Conservation (phyloP, 2,888 invertebrate genomes). For the Heliconius hortense region DNA sequence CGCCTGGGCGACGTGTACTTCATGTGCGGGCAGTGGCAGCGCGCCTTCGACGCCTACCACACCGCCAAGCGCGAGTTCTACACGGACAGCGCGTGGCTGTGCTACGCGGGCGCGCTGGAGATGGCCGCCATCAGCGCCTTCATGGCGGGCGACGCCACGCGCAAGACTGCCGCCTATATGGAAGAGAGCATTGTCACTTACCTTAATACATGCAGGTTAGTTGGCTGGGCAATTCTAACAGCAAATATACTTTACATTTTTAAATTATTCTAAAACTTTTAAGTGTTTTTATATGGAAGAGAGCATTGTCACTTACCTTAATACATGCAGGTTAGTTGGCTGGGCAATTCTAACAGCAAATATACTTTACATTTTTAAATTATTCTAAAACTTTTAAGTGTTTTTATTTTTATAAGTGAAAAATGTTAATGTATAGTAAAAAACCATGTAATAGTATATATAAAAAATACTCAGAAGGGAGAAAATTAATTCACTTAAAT, state of each 20-base stretch:
- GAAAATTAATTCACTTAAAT: too few relatives aligned
- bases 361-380: too few relatives aligned
- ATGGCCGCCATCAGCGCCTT: conserved; percentile 97
- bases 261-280: background rate
- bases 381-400: background rate
- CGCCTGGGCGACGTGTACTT: conserved; percentile 97
- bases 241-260: too few relatives aligned
- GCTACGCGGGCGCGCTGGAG: conserved; percentile 97
- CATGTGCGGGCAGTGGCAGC: conserved; percentile 95
- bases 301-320: conserved; percentile 94
- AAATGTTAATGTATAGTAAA: too few relatives aligned
- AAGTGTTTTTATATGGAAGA: conserved; percentile 99
- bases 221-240: conserved; percentile 17
- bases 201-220: conserved; percentile 92
- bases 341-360: too few relatives aligned
- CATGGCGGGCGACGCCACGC: conserved; percentile 90
- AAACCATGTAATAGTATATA: too few relatives aligned
- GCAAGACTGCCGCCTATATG: conserved; percentile 94
- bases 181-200: conserved; percentile 97
- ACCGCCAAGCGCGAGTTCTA: conserved; percentile 98
- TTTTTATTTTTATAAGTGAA: too few relatives aligned
- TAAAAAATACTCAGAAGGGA: too few relatives aligned
- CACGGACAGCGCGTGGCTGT: conserved; percentile 97
- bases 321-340: conserved; percentile 89
- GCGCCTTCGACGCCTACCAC: conserved; percentile 97